Conservation (phyloP, 2,797 vertebrate species). For the Neomorphus geoffroyi region DNA sequence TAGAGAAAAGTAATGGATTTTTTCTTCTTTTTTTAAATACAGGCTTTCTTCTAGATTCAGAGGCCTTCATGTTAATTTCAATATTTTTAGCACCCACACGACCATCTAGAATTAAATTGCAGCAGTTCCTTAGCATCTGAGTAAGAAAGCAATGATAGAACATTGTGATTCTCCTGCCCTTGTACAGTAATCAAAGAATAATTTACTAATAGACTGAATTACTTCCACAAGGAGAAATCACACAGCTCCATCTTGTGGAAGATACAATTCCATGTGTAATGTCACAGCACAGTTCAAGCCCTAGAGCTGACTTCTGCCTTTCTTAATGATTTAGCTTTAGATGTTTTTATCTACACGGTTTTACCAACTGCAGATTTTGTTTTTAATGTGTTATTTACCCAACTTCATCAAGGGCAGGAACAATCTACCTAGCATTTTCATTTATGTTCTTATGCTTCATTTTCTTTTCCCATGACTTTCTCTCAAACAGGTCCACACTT, state of each 20-base stretch:
- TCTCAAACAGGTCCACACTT: background rate
- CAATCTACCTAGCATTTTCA: background rate
- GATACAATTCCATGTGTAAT: background rate
- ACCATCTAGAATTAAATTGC: slow-evolving; percentile 54
- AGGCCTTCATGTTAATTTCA: slow-evolving; percentile 34
- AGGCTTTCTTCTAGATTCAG: slow-evolving; percentile 24
- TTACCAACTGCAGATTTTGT: background rate
- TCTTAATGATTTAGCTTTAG: background rate
- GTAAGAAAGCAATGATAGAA: slow-evolving; percentile 41
- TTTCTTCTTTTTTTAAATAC: background rate
- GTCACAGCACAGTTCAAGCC: background rate
- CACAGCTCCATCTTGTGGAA: slow-evolving; percentile 76
- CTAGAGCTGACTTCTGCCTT: background rate
- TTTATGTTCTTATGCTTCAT: background rate
- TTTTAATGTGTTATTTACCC: background rate
- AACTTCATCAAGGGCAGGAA: background rate
- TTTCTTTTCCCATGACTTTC: background rate
- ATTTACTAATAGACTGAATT: background rate
- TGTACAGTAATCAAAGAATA: background rate
- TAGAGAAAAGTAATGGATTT: background rate
- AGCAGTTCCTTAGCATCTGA: slow-evolving; percentile 22
- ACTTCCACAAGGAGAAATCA: slow-evolving; percentile 41
- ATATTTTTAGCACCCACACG: slow-evolving; percentile 39
- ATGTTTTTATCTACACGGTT: background rate
- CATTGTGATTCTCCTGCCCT: slow-evolving; percentile 33